These are phyloP conservation scores for Acrossocheilus wenchowensis DNA, from an alignment of 2,797 vertebrate genomes.

Conservation along the genomic window DNA sequence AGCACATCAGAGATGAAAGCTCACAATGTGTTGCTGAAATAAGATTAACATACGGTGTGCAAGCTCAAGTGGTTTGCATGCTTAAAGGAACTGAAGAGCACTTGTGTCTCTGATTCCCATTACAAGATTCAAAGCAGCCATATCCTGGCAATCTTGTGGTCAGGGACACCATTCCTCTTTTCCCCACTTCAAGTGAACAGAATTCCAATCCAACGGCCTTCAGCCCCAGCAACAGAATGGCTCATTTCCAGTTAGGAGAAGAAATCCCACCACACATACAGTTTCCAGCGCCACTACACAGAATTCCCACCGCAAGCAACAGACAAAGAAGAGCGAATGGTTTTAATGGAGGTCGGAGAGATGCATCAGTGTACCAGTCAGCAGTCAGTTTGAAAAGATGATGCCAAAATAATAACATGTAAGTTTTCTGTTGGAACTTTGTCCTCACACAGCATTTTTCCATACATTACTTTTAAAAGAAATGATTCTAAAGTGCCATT, in stretches of 20 bases:
- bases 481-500: not conserved
- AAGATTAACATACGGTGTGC: not conserved
- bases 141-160: constrained; percentile 65
- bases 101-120: constrained; percentile 56
- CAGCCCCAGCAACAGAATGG: constrained; percentile 51
- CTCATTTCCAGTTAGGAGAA: constrained; percentile 53
- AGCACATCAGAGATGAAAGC: constrained; percentile 13
- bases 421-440: no score
- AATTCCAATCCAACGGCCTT: constrained; percentile 70
- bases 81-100: constrained; percentile 42
- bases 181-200: constrained; percentile 74
- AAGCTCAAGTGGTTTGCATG: not conserved
- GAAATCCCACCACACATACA: constrained; percentile 35
- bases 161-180: constrained; percentile 70
- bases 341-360: constrained; percentile 19
- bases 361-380: not conserved
- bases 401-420: no score
- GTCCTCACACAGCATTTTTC: not conserved
- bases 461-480: not conserved
- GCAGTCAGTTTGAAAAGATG: not conserved
- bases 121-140: constrained; percentile 59
- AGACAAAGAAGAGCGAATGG: constrained; percentile 1
- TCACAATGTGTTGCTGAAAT: not conserved
- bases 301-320: constrained; percentile 48
- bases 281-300: constrained; percentile 38